These are phyloP conservation scores for Egretta garzetta DNA, from an alignment of 2,113 vertebrate genomes.

Conservation along the genomic window DNA sequence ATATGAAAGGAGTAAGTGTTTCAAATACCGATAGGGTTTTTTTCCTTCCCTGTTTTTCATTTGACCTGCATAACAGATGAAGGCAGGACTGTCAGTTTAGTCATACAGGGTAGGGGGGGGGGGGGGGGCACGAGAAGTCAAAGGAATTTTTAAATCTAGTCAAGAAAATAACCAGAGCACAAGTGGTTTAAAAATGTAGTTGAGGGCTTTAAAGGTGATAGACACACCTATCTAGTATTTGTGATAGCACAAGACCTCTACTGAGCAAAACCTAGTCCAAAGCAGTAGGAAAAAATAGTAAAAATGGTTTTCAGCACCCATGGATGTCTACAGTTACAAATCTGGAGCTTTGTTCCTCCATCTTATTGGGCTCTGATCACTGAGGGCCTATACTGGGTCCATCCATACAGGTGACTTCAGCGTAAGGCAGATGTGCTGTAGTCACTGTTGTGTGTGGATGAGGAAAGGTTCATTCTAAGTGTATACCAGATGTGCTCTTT, in stretches of 20 bases:
- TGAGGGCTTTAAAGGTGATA: neutral
- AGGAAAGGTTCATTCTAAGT: neutral
- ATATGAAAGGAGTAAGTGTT: neutral
- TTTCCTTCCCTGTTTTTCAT: neutral
- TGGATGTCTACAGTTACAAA: neutral
- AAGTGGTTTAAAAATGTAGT: neutral
- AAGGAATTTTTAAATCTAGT: neutral
- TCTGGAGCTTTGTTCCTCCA: neutral
- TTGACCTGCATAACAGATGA: neutral
- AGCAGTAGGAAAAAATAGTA: neutral
- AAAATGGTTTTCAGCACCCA: neutral
- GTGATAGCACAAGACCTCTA: neutral
- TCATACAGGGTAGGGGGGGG: neutral
- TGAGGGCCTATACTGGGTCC: neutral
- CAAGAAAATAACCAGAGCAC: neutral
- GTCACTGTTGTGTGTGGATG: fast-evolving
- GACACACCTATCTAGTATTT: neutral
- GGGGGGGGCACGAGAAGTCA: no score
- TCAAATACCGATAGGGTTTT: neutral
- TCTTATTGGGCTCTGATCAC: neutral
- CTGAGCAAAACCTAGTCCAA: neutral
- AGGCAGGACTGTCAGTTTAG: neutral
- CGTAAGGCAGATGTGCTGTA: neutral
- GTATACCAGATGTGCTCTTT: neutral
- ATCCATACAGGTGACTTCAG: neutral